Evolutionary conservation across 2,797 vertebrate genomes (phyloP).

Genomic region (Pseudochirops corinnae): DNA sequence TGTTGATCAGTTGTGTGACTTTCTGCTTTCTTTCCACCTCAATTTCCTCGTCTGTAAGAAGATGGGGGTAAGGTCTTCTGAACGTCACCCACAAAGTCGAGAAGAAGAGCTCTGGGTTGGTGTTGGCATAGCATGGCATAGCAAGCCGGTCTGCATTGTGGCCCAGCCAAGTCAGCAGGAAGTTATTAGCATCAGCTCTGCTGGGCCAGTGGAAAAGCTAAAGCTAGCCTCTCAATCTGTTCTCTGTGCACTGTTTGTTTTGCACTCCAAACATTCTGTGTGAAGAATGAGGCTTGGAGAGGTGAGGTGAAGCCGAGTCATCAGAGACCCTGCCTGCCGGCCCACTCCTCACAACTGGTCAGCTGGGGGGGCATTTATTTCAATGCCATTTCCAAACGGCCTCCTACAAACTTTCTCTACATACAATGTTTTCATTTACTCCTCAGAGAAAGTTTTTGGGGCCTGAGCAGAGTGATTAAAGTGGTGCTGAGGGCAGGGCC

Average conservation of each 20-base stretch:
- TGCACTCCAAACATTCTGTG: not conserved
- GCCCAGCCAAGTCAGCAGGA: constrained; percentile 39
- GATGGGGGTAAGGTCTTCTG: not conserved
- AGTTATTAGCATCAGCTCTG: constrained; percentile 12
- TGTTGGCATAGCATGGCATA: constrained; percentile 24
- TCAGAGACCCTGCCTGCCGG: not conserved
- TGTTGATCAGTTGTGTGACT: not conserved
- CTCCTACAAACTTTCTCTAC: not conserved
- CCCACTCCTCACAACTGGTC: not conserved
- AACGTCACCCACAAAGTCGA: not conserved
- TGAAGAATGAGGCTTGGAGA: not conserved
- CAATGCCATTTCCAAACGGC: not conserved
- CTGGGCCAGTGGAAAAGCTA: not conserved
- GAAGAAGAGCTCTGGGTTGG: constrained; percentile 14
- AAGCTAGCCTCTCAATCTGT: constrained; percentile 22
- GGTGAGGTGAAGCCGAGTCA: not conserved
- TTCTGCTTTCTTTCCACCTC: not conserved
- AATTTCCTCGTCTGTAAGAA: not conserved
- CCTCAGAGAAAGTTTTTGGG: not conserved
- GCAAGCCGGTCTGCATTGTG: not conserved
- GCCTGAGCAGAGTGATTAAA: not conserved
- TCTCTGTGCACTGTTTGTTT: constrained; percentile 35
- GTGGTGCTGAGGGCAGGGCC: not conserved
- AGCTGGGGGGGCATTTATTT: too few relatives aligned
- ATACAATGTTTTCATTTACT: not conserved